Evolutionary conservation across 2,113 vertebrate species (phyloP), one percentile per base, ranked within the genome.

Genomic region (Melospiza georgiana): DNA sequence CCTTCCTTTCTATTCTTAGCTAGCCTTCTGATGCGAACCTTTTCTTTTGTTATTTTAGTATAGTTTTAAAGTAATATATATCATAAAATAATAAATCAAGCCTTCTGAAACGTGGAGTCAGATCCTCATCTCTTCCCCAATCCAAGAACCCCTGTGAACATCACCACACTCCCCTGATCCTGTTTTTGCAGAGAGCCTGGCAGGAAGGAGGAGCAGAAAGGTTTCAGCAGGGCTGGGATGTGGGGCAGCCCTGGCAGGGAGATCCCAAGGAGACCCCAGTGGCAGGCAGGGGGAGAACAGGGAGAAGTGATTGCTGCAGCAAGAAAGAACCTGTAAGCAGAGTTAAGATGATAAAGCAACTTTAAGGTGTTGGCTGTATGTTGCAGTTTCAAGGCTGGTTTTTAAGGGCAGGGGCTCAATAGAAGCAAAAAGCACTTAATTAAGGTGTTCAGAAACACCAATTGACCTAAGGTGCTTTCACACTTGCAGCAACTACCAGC

Each of bases 371-470:
- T 5, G 1, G 72, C 52, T 76, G 46, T 25, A 54, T n/a, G 63
- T 66, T 28, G 89, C 76, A 80, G 86, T 84, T 86, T 74, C 80
- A 51, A 86, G 73, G 86, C 46, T 7, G 14, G 15, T 77, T 95
- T 92, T 95, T 84, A 93, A 93, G 69, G 87, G 65, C 84, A 67
- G 59, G 69, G 61, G 73, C 84, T 94, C 91, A 63, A 30, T 3
- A 55, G 89, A 84, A 71, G 76, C 41, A 81, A 89, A 94, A 96
- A 81, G 37, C 89, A 58, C 68, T 93, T 94, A 89, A 95, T 95
- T 93, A 84, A 67, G 69, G 80, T 94, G 59, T 81, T 89, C 87
- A 81, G 84, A 77, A 94, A 67, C 68, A 84, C 87, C 80, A 51
- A 3, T 51, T 91, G 91, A 91, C 84, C 89, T 20, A 33, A 84